These are phyloP conservation scores for Echinops telfairi DNA, from an alignment of 2,113 vertebrate genomes.

Conservation along the genomic window DNA sequence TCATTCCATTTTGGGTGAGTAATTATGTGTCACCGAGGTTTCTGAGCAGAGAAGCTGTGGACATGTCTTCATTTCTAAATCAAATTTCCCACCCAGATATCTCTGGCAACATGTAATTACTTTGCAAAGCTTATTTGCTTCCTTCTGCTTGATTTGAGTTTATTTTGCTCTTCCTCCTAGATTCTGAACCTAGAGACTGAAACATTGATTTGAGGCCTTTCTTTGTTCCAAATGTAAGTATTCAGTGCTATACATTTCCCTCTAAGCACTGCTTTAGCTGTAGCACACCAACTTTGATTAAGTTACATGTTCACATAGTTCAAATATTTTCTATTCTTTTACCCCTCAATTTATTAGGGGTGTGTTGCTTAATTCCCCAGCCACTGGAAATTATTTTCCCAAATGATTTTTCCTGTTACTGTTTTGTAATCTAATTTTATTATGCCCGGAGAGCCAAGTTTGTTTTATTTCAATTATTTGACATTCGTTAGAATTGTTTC, in stretches of 20 bases:
- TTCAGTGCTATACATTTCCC: not conserved
- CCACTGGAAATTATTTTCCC: not conserved
- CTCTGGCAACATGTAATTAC: not conserved
- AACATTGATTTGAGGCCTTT: not conserved
- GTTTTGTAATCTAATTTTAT: slow-evolving; percentile 2
- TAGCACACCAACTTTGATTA: too few relatives aligned
- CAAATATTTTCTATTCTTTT: not conserved
- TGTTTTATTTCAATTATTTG: not conserved
- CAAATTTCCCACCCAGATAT: not conserved
- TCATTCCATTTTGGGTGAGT: not conserved
- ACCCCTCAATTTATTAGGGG: not conserved
- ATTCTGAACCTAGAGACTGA: not conserved
- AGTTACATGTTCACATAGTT: not conserved
- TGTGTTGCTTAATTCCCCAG: not conserved
- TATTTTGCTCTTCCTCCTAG: not conserved
- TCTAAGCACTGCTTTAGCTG: not conserved
- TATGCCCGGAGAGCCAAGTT: not conserved
- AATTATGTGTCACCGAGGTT: not conserved
- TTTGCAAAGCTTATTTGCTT: not conserved
- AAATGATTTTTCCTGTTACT: not conserved
- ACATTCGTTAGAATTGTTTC: not conserved
- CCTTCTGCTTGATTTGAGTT: not conserved
- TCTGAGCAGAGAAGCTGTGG: not conserved
- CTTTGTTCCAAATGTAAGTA: not conserved
- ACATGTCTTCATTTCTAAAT: not conserved